These are phyloP conservation scores for Holotrichia oblita DNA, from an alignment of 1,140 invertebrate genomes.

Conservation along the genomic window DNA sequence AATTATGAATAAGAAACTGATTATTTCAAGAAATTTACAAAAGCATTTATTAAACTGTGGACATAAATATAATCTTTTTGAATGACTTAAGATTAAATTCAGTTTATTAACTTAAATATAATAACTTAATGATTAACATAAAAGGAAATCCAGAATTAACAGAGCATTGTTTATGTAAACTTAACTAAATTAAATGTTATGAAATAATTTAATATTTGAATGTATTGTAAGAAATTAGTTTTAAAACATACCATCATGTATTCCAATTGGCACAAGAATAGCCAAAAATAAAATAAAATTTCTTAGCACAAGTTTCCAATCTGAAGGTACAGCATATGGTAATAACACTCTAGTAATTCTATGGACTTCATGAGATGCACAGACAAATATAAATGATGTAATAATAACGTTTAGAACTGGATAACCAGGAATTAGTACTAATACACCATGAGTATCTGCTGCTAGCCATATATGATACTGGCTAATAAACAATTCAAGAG, in stretches of 20 bases:
- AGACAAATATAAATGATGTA: conserved; percentile 94
- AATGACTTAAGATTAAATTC: no score
- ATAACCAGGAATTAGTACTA: conserved; percentile 91
- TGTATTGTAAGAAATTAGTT: no score
- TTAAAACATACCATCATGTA: conserved; percentile 92
- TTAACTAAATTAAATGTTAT: no score
- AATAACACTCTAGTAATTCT: conserved; percentile 80
- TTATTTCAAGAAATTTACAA: no score
- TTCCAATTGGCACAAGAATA: conserved; percentile 88
- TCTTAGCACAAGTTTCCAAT: conserved; percentile 83
- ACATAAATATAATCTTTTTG: no score
- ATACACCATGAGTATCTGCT: conserved; percentile 90
- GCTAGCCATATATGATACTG: conserved; percentile 97
- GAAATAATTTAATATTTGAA: no score
- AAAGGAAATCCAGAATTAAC: no score
- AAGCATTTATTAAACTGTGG: no score
- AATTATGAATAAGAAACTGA: no score
- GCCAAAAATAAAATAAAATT: conserved; percentile 90
- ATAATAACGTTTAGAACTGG: conserved; percentile 91
- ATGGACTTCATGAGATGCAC: conserved; percentile 90
- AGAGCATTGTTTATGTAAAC: no score
- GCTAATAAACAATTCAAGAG: conserved; percentile 91
- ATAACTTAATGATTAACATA: no score
- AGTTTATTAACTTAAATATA: no score
- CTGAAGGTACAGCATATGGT: conserved; percentile 85